phyloP scores from a whole-genome alignment of 2,797 vertebrate genomes.

The Poeciliopsis paucimaculata region DNA sequence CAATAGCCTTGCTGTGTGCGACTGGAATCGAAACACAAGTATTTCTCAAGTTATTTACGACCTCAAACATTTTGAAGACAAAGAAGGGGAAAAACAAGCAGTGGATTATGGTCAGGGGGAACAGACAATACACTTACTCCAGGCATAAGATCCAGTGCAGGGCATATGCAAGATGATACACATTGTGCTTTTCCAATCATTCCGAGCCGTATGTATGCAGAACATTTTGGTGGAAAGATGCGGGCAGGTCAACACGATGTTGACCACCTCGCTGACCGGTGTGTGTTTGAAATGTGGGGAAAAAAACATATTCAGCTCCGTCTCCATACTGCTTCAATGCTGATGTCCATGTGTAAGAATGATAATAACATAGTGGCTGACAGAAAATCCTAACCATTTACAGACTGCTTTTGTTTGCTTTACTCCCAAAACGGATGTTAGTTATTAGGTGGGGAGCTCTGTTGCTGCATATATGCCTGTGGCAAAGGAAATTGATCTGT shows the following conservation, averaged over 20 bases:
- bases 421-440: constrained; percentile 58
- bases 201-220: constrained; percentile 34
- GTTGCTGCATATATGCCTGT: constrained; percentile 42
- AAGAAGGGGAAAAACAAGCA: constrained; percentile 42
- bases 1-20: constrained; percentile 60
- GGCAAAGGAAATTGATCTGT: constrained; percentile 54
- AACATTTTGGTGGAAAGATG: constrained; percentile 21
- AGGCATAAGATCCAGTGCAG: constrained; percentile 17
- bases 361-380: constrained; percentile 58
- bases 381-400: constrained; percentile 62
- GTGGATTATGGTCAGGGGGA: constrained; percentile 41
- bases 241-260: not conserved
- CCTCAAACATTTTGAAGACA: constrained; percentile 67
- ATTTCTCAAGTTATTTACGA: constrained; percentile 70
- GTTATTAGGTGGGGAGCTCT: constrained; percentile 55
- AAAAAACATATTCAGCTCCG: constrained; percentile 17
- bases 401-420: constrained; percentile 66
- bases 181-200: constrained; percentile 36
- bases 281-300: constrained; percentile 2
- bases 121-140: constrained; percentile 16
- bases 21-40: constrained; percentile 53
- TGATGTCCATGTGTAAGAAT: constrained; percentile 60
- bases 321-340: constrained; percentile 14
- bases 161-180: constrained; percentile 4
- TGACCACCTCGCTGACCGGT: constrained; percentile 32